Base-by-base conservation (phyloP, 2,113 vertebrate species). In the Hydrochoerus hydrochaeris region DNA sequence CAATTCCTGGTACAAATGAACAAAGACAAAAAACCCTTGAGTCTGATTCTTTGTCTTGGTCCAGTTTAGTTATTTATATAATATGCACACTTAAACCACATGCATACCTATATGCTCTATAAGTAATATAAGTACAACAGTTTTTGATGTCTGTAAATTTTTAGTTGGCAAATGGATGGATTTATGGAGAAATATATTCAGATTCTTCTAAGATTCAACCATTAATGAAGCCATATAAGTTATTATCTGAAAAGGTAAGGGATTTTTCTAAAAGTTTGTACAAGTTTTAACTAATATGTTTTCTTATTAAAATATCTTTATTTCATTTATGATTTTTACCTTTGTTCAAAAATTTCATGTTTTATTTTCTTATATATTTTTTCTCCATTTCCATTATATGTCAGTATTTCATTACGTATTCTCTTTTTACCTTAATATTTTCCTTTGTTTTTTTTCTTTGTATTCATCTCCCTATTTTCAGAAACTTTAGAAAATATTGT, bases 121-220 rank as follows among this genome's bases (percentile, higher is more conserved):
- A 86, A 80, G 77, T 38, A 85, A 85, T 57, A 20, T 8, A 19
- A 54, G 0, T 60, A 69, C 75, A 94, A 69, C 9, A 57, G 46
- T 83, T 95, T 84, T 91, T 89, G 28, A 93, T 87, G 30, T 94
- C 75, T 97, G 16, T 71, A 75, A 96, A 46, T 90, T 98, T 97
- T 91, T 90, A 99, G 99, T 99, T 99, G 98, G 99, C 99, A 44
- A 99, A 97, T 92, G 99, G 99, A 91, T 99, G 99, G 99, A 99
- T 99, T 16, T 99, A 99, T 83, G 99, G 99, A 78, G 99, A 99
- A 93, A 98, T 98, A 12, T 98, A 99, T 75, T 99, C 99, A 98
- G 99, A 99, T 62, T 98, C 99, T 60, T 98, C 99, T 92, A 99
- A 99, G 98, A 98, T 98, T 86, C 99, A 99, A 54, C 99, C 99